Percentiles rank a stretch among this genome's conserved stretches.
Conservation (phyloP, 2,113 vertebrate species). For the Strigops habroptila region DNA sequence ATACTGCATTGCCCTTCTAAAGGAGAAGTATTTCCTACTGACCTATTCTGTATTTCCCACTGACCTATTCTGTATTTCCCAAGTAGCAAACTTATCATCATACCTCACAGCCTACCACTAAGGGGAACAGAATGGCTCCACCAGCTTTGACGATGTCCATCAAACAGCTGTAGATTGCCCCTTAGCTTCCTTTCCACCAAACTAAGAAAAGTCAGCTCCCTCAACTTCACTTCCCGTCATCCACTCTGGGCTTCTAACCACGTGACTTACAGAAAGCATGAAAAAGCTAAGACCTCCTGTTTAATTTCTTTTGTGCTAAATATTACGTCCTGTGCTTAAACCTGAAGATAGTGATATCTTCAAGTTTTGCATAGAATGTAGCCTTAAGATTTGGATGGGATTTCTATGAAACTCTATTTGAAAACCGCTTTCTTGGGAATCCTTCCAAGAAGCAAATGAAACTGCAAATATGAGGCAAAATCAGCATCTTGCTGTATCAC, state of each 20-base stretch:
- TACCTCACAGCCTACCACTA: background rate
- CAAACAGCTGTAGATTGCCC: background rate
- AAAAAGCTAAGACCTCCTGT: background rate
- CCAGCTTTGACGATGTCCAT: background rate
- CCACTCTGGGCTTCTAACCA: background rate
- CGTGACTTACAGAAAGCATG: background rate
- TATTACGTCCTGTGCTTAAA: background rate
- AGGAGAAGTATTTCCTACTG: background rate
- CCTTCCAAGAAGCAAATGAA: background rate
- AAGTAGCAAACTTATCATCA: background rate
- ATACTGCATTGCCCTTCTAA: background rate
- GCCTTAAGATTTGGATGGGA: background rate
- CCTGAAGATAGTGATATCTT: background rate
- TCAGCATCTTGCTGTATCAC: background rate
- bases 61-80: background rate
- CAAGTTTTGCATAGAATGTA: background rate
- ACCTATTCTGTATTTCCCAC: background rate
- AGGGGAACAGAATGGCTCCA: fast-evolving
- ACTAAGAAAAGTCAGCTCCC: background rate
- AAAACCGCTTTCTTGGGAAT: background rate
- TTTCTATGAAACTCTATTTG: background rate
- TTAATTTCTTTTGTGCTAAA: background rate
- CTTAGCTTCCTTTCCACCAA: background rate
- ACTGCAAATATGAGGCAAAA: background rate
- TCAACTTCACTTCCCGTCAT: background rate